These are phyloP conservation scores for Dermochelys coriacea DNA, from an alignment of 2,797 vertebrate species.

Conservation along the genomic window DNA sequence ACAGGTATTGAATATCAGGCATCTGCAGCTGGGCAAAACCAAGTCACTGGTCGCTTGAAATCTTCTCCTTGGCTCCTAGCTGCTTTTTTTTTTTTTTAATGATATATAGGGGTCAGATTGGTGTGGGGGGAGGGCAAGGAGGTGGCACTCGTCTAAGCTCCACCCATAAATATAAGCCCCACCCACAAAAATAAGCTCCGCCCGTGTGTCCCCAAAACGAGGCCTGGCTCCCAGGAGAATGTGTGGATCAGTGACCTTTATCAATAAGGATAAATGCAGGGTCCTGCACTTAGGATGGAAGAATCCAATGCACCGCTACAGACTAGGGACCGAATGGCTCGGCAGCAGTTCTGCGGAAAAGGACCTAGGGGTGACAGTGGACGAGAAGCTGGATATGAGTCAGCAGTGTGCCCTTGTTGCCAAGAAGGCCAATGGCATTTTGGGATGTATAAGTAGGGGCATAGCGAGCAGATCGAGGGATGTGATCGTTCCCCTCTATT, in stretches of 20 bases:
- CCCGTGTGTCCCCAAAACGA: background rate
- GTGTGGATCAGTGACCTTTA: background rate
- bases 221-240: background rate
- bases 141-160: background rate
- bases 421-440: no score
- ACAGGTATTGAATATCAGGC: background rate
- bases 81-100: background rate
- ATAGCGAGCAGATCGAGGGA: no score
- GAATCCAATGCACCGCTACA: no score
- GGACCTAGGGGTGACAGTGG: no score
- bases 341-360: no score
- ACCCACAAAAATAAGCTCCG: background rate
- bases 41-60: background rate
- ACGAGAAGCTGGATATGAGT: no score
- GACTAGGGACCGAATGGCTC: no score
- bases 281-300: no score
- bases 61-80: background rate
- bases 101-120: background rate
- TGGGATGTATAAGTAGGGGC: no score
- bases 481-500: no score
- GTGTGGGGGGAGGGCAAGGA: background rate
- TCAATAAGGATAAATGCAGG: no score
- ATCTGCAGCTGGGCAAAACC: background rate
- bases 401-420: no score
- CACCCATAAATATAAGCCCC: background rate